Conservation (phyloP, 2,888 invertebrate genomes). For the Habroteleia sp. region DNA sequence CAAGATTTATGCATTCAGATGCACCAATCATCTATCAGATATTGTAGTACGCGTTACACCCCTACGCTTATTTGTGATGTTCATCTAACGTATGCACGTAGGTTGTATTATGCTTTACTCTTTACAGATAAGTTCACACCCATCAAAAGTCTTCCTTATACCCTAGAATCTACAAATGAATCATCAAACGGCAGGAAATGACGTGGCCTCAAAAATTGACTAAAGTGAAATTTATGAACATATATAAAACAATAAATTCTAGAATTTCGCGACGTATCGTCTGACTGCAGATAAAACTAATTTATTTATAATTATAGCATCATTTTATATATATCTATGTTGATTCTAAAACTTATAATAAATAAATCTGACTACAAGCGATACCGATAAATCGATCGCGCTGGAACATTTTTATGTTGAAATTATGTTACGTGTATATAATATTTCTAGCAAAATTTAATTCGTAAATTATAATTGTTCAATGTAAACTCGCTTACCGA, state of each 20-base stretch:
- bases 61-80: conserved; percentile 49
- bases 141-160: conserved; percentile 52
- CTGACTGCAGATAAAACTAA: background rate
- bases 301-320: background rate
- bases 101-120: conserved; percentile 38
- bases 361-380: too few species aligned
- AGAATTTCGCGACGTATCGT: background rate
- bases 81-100: conserved; percentile 38
- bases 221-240: conserved; percentile 33
- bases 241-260: conserved; percentile 37
- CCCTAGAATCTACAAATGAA: conserved; percentile 59
- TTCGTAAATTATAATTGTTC: too few species aligned
- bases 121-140: conserved; percentile 59
- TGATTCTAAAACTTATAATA: too few species aligned
- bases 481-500: too few species aligned
- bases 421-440: too few species aligned
- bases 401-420: too few species aligned
- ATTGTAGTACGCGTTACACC: conserved; percentile 34
- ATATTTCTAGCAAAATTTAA: too few species aligned
- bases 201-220: conserved; percentile 57
- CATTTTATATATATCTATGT: too few species aligned
- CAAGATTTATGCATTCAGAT: conserved; percentile 19
- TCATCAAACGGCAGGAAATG: conserved; percentile 63
- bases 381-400: too few species aligned
- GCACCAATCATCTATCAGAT: conserved; percentile 37